Percentiles rank a stretch among this genome's conserved stretches.
Conservation (phyloP, 2,797 vertebrate species). For the Ctenopoma kingsleyae region DNA sequence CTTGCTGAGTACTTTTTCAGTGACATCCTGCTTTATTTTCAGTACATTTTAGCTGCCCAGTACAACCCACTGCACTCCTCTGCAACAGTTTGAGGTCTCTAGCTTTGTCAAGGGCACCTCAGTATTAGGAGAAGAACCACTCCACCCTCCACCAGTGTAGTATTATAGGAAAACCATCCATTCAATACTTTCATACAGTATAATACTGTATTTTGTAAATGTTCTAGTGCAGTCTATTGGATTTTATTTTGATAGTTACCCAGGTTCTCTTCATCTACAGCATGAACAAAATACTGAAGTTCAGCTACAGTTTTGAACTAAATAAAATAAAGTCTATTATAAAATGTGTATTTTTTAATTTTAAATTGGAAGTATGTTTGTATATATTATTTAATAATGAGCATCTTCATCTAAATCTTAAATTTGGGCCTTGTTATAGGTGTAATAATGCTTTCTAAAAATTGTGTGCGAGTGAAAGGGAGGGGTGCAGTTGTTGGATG, state of each 20-base stretch:
- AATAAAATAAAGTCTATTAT: too few species aligned
- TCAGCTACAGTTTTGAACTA: background rate
- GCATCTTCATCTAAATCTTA: background rate
- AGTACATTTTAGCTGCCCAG: background rate
- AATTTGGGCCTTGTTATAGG: background rate
- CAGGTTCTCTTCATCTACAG: background rate
- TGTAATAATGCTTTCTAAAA: background rate
- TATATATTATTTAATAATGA: background rate
- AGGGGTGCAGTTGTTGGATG: slow-evolving; percentile 40
- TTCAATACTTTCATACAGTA: too few species aligned
- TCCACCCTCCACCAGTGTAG: too few species aligned
- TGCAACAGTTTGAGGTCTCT: background rate
- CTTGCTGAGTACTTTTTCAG: background rate
- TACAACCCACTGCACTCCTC: background rate
- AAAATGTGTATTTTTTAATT: background rate
- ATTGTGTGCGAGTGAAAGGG: slow-evolving; percentile 20
- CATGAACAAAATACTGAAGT: background rate
- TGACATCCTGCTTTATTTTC: background rate
- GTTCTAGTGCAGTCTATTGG: too few species aligned
- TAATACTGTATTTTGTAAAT: too few species aligned
- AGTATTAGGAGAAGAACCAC: background rate
- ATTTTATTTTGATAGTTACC: too few species aligned
- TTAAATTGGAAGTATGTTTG: background rate
- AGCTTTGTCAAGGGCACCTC: slow-evolving; percentile 2
- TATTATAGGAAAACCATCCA: too few species aligned